Evolutionary conservation across 2,888 invertebrate species (phyloP), one percentile per base, ranked within the genome.

Genomic region (Neoaliturus tenellus): DNA sequence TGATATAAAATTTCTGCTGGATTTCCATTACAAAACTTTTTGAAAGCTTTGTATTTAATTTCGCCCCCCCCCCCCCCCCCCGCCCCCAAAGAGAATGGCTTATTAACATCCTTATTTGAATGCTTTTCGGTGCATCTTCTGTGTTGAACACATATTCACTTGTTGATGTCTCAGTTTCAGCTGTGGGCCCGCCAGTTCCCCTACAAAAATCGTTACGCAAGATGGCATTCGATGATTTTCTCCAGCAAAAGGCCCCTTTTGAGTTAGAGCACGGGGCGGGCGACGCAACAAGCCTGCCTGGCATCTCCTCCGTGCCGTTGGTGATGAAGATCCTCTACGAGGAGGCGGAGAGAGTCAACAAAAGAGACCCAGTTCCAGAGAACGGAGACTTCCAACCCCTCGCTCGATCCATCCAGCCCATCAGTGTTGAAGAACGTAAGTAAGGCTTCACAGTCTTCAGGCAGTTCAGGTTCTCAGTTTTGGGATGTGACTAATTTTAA

Each of bases 381-480:
- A 44, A 44, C n/a, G 75, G 75, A 1, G 75, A 75, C 48, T 75
- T 75, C 31, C 75, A 48, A 6, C 48, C 75, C 5, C 48, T 75
- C 25, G 75, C 75, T n/a, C 44, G 75, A 25, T 75, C 75, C 14
- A 28, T 75, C 28, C 44, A 48, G 23, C 75, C 75, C 0, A 25
- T 31, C 14, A 75, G 17, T 14, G 44, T 75, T n/a, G 28, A 48
- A 25, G 48, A 75, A n/a, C 20, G 71, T 71, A 20, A 71, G 71
- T 39, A 67, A n/a, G n/a, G n/a, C n/a, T n/a, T n/a, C n/a, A n/a
- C n/a, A n/a, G n/a, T n/a, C n/a, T n/a, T n/a, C n/a, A n/a, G n/a
- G n/a, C n/a, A n/a, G n/a, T n/a, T n/a, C n/a, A n/a, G n/a, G n/a
- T n/a, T n/a, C n/a, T n/a, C n/a, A n/a, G n/a, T n/a, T n/a, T n/a